Evolutionary conservation across 2,113 vertebrate genomes (phyloP).

Genomic region (Austrofundulus limnaeus): DNA sequence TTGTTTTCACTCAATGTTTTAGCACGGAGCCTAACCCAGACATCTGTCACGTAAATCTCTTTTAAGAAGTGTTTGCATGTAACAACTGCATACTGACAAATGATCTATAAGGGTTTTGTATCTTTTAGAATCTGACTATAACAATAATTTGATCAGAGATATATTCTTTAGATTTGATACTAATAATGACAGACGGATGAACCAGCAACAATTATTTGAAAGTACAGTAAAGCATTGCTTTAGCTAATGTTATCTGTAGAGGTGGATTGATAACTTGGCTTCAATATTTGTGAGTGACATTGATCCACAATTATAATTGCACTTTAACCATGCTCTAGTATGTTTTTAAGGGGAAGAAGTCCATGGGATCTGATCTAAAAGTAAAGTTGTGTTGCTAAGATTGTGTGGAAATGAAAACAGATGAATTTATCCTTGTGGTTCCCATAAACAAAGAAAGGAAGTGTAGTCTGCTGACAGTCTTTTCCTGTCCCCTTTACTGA

Average conservation of each 20-base stretch:
- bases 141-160: slow-evolving; percentile 2
- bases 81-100: not conserved
- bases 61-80: not conserved
- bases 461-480: slow-evolving; percentile 34
- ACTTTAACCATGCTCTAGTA: slow-evolving; percentile 17
- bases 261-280: slow-evolving; percentile 7
- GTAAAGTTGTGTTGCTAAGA: slow-evolving; percentile 9
- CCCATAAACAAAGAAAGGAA: slow-evolving; percentile 72
- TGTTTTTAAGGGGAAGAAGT: not conserved
- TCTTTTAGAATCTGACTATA: not conserved
- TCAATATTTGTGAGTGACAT: slow-evolving; percentile 14
- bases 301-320: slow-evolving; percentile 27
- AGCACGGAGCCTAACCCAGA: slow-evolving; percentile 39
- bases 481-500: slow-evolving; percentile 56
- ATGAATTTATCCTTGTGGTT: slow-evolving; percentile 26
- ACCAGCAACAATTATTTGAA: not conserved
- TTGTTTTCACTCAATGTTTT: slow-evolving; percentile 65
- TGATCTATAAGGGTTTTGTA: not conserved
- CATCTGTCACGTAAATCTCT: slow-evolving; percentile 48
- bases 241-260: slow-evolving; percentile 1
- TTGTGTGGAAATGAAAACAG: slow-evolving; percentile 17
- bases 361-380: slow-evolving; percentile 1
- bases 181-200: not conserved
- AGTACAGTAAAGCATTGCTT: not conserved
- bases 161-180: not conserved